Conservation (phyloP, 2,113 vertebrate genomes). For the Harpagus bidentatus region DNA sequence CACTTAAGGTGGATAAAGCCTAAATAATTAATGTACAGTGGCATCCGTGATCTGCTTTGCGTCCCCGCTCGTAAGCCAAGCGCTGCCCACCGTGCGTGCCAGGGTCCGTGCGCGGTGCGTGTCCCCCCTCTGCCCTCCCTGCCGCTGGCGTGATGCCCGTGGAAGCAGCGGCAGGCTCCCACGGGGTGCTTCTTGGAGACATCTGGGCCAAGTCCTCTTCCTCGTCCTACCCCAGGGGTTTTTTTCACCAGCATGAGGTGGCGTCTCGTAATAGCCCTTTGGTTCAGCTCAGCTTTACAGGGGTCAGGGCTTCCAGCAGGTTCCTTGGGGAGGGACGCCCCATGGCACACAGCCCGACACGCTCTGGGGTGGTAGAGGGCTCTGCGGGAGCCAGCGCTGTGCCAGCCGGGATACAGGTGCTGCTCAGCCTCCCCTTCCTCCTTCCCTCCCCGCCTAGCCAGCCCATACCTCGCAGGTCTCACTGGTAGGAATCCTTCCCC, state of each 20-base stretch:
- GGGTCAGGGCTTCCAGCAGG: neutral
- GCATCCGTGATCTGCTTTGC: neutral
- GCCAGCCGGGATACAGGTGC: accelerated
- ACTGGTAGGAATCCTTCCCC: neutral
- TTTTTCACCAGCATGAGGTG: neutral
- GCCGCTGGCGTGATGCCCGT: accelerated
- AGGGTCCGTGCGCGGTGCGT: accelerated
- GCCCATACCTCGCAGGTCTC: neutral
- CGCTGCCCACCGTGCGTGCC: accelerated
- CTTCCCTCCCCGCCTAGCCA: accelerated
- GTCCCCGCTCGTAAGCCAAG: accelerated
- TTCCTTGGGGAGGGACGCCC: accelerated
- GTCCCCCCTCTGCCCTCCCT: neutral
- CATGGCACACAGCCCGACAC: accelerated
- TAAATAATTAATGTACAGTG: neutral
- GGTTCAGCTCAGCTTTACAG: neutral
- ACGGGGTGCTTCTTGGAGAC: accelerated
- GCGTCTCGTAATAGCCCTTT: accelerated
- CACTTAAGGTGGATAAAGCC: accelerated
- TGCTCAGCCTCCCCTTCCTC: neutral
- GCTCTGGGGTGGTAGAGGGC: neutral
- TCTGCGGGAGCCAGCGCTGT: accelerated
- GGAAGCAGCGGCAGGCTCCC: neutral
- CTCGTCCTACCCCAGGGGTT: neutral
- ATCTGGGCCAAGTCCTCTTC: neutral